Evolutionary conservation across 2,888 invertebrate species (phyloP), one percentile per base, ranked within the genome.

Genomic region (Macaria liturata): DNA sequence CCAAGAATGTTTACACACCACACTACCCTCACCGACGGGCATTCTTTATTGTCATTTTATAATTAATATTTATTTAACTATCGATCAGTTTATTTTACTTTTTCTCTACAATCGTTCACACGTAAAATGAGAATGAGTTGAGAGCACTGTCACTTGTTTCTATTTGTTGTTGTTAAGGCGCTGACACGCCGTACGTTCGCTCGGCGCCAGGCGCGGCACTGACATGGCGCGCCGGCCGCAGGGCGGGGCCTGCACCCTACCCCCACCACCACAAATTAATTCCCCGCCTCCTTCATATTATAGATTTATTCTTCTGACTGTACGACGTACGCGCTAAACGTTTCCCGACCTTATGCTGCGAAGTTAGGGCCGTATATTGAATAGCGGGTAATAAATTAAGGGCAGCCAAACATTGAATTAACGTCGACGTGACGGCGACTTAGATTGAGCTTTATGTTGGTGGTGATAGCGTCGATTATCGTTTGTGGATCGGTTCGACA

Each of bases 261-360:
- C 82, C 84, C 82, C 78, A 81, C 88, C 82, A 65, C 20, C 71
- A 73, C 80, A 84, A 87, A 89, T 87, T 84, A 87, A 87, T 85
- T 86, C 86, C 78, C 88, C 91, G 91, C 91, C 91, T 83, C 86
- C 83, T 86, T 87, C 89, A 90, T 91, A 91, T 91, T 91, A 91
- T 91, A 91, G 91, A 91, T 91, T 91, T 91, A 91, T 91, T 89
- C 78, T 83, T 81, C 79, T 80, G 81, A 81, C 84, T 76, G 83
- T 83, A 84, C 78, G 75, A 42, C 72, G 68, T 71, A 66, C 69
- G 57, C 78, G 86, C 78, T 86, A 84, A 85, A 84, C 90, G 84
- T 86, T 84, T 87, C 82, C 86, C 83, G 81, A 89, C 91, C 91
- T 87, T 91, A 90, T 83, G 83, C 76, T 77, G 67, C 72, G 64